Percentiles rank a stretch among this genome's conserved stretches.
phyloP scores from a whole-genome alignment of 2,113 vertebrate species.

The Stegostoma tigrinum region DNA sequence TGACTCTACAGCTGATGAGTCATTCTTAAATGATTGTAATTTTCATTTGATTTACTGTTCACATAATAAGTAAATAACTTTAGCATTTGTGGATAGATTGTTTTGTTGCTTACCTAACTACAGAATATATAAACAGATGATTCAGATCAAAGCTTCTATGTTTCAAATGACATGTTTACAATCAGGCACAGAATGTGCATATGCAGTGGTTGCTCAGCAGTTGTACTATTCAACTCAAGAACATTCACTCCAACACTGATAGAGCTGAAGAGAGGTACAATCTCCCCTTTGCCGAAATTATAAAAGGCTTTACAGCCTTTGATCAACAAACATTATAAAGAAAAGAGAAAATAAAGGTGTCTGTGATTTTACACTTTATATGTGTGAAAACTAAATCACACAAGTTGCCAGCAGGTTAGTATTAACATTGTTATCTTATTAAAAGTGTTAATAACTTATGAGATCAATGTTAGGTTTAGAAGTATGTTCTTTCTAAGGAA shows the following conservation, averaged over 20 bases:
- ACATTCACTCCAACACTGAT: not conserved
- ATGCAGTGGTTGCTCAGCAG: not conserved
- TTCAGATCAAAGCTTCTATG: constrained; percentile 28
- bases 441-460: not conserved
- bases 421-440: not conserved
- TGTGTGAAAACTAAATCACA: not conserved
- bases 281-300: not conserved
- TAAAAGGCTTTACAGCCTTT: not conserved
- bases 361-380: not conserved
- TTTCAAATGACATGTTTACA: constrained; percentile 4
- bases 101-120: not conserved
- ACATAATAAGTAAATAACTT: constrained; percentile 21
- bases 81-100: constrained; percentile 3
- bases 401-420: not conserved
- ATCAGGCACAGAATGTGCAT: constrained; percentile 23
- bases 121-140: not conserved
- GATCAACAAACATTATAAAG: not conserved
- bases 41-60: not conserved
- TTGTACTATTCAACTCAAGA: not conserved
- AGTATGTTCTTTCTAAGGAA: not conserved
- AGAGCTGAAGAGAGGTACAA: not conserved
- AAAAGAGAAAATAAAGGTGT: not conserved
- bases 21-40: not conserved
- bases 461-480: not conserved
- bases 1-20: not conserved